Conservation (phyloP, 2,797 vertebrate species). For the Nothura maculosa region DNA sequence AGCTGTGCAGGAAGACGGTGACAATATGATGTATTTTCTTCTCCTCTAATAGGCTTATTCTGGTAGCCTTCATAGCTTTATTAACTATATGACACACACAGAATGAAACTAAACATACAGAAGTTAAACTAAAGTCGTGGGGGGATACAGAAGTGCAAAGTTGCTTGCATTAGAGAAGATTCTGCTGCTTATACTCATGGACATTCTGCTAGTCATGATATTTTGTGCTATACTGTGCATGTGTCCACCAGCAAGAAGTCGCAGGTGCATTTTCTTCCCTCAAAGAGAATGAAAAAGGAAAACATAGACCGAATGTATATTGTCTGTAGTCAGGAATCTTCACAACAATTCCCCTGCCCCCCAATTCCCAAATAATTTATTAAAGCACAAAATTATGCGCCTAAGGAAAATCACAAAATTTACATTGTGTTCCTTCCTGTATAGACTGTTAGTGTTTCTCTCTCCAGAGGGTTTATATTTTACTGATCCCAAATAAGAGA, state of each 20-base stretch:
- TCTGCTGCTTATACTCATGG: not conserved
- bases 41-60: not conserved
- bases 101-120: not conserved
- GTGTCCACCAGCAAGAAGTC: not conserved
- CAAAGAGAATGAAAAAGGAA: not conserved
- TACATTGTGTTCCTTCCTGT: not conserved
- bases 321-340: not conserved
- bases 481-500: not conserved
- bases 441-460: not conserved
- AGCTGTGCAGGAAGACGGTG: not conserved
- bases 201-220: not conserved
- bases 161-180: not conserved
- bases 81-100: not conserved
- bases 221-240: not conserved
- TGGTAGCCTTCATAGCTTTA: not conserved
- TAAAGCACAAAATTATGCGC: not conserved
- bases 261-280: not conserved
- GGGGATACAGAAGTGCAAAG: not conserved
- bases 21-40: not conserved
- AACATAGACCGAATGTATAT: not conserved
- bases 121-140: not conserved
- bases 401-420: not conserved
- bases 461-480: not conserved
- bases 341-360: not conserved
- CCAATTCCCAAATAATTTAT: not conserved